These are phyloP conservation scores for Drosophila punjabiensis DNA, from an alignment of 1,140 invertebrate genomes.

Conservation along the genomic window DNA sequence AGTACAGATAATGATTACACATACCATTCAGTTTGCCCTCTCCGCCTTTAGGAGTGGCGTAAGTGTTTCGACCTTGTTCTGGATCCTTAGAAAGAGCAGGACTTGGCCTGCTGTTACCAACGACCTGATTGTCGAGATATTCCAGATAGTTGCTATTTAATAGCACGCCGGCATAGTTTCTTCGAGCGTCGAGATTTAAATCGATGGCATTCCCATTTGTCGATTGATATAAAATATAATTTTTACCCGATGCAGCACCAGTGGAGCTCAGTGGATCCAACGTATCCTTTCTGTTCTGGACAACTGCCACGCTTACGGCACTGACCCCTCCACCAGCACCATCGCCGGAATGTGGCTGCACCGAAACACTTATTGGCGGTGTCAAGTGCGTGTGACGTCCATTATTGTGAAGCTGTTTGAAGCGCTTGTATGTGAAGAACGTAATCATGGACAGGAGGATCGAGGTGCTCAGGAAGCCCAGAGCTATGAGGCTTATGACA, in stretches of 20 bases:
- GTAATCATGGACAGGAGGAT: conserved; percentile 62
- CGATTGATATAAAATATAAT: conserved; percentile 12
- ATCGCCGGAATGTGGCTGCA: conserved; percentile 18
- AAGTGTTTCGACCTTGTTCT: background rate
- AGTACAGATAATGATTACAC: background rate
- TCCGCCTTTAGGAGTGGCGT: background rate
- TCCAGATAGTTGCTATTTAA: conserved; percentile 24
- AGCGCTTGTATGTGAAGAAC: conserved; percentile 66
- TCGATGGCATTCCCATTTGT: background rate
- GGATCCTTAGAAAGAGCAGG: background rate
- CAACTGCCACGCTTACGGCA: conserved; percentile 8
- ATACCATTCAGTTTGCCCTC: conserved; percentile 15
- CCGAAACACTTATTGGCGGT: conserved; percentile 33
- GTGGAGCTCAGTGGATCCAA: background rate
- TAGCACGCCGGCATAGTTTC: background rate
- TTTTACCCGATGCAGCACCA: background rate
- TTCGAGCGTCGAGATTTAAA: background rate
- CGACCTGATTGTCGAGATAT: conserved; percentile 19
- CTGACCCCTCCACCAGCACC: background rate
- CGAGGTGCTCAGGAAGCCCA: conserved; percentile 63
- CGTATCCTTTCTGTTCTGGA: conserved; percentile 36
- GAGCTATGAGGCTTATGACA: conserved; percentile 59
- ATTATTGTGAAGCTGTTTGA: conserved; percentile 49
- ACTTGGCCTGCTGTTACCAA: background rate
- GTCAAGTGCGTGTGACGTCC: conserved; percentile 11